phyloP scores from a whole-genome alignment of 2,113 vertebrate genomes.

The Alosa alosa region DNA sequence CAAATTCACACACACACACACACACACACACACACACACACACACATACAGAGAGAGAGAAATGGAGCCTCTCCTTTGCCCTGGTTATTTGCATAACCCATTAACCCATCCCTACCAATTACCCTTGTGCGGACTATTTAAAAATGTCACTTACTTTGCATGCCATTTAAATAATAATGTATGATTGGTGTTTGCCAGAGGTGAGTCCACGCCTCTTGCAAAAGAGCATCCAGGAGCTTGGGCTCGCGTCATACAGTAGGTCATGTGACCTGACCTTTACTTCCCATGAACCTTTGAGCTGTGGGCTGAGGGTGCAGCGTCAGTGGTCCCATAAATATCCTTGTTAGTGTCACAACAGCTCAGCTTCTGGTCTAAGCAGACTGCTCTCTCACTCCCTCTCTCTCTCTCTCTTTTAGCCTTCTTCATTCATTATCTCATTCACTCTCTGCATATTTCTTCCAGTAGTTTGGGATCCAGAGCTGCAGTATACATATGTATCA shows the following conservation, averaged over 20 bases:
- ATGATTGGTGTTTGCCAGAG: not conserved
- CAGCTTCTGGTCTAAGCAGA: not conserved
- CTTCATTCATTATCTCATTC: not conserved
- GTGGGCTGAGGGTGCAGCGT: not conserved
- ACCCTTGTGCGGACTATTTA: not conserved
- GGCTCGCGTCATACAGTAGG: not conserved
- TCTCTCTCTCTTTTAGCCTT: not conserved
- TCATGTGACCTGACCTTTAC: conserved; percentile 3
- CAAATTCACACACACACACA: not conserved
- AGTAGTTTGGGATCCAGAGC: too few relatives aligned
- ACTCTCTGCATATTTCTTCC: not conserved
- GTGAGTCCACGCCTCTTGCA: not conserved
- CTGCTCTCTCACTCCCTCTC: not conserved
- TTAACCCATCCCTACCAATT: not conserved
- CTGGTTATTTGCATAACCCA: not conserved
- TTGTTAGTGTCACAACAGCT: not conserved
- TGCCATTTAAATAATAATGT: not conserved
- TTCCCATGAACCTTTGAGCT: not conserved
- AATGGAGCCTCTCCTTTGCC: not conserved
- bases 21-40: not conserved
- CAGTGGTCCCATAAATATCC: not conserved
- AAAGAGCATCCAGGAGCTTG: not conserved
- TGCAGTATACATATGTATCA: too few relatives aligned
- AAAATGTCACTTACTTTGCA: conserved; percentile 5
- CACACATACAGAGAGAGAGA: not conserved